A percentile compares a stretch with the other conserved stretches of the same genome.
Evolutionary conservation across 2,113 vertebrate species (phyloP).

Genomic region (Eira barbara): DNA sequence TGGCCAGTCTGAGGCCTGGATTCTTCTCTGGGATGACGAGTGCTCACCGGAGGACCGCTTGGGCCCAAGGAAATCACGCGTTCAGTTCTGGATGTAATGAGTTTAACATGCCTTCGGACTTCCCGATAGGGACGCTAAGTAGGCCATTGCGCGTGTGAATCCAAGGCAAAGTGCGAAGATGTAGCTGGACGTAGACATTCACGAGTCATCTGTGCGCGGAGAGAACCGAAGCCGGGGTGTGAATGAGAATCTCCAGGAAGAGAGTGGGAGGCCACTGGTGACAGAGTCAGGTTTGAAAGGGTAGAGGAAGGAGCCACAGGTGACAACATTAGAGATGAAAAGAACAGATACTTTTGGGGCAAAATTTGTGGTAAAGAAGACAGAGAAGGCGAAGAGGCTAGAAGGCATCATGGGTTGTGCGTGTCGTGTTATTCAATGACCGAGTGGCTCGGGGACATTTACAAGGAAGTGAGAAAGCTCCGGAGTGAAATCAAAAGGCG

Average conservation of each 20-base stretch:
- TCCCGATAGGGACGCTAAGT: not conserved
- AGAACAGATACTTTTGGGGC: not conserved
- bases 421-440: not conserved
- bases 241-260: not conserved
- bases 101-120: not conserved
- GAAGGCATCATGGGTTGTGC: not conserved
- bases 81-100: not conserved
- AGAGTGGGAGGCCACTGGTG: not conserved
- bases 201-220: not conserved
- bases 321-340: not conserved
- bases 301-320: not conserved
- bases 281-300: not conserved
- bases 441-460: not conserved
- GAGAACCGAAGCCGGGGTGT: not conserved
- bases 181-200: not conserved
- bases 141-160: not conserved
- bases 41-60: not conserved
- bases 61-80: not conserved
- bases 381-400: not conserved
- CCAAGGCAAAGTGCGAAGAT: not conserved
- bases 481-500: not conserved
- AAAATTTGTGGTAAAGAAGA: not conserved
- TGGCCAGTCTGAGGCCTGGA: not conserved
- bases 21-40: not conserved
- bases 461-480: not conserved